Evolutionary conservation across 2,888 invertebrate species (phyloP), one percentile per base, ranked within the genome.

Genomic region (Leptopterna dolabrata): DNA sequence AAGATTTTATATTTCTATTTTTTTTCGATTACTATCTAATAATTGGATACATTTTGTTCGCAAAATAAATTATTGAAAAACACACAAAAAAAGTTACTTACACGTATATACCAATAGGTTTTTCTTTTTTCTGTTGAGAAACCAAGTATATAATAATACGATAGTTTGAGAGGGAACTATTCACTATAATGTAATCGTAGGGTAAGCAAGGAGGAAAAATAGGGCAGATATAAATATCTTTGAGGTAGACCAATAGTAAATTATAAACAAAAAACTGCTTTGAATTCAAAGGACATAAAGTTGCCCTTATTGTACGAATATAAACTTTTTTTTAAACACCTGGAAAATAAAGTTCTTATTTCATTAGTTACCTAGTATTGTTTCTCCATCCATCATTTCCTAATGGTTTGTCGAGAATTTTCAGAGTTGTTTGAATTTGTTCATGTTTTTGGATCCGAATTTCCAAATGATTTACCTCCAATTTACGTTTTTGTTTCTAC

Each of bases 151-250:
- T 55, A 63, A 19, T 41, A 78, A 78, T 78, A n/a, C 78, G 78
- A 83, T 83, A 43, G 81, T 81, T 81, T 55, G 83, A 83, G 43
- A 83, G 70, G 70, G 43, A 83, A 83, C 30, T 70, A 63, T 47
- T 51, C 83, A 70, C 83, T 83, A 82, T 82, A 55, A 83, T 83
- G 83, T 83, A 83, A 70, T 83, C 83, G 83, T 83, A 83, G 83
- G 83, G 83, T 83, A 83, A 83, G 83, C 29, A 70, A 83, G 83
- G 83, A 83, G 83, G 83, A 83, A 83, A 83, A 55, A 30, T 70
- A 85, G 76, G 76, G 45, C 81, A 55, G 55, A 29, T 81, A 81
- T 55, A 47, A 76, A 73, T 85, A 85, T 85, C 73, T 85, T 85
- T 73, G 47, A 85, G 76, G 85, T 85, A 85, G 85, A 85, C 85